Base-by-base conservation (phyloP, 2,113 vertebrate species). In the Tyrannus savana region DNA sequence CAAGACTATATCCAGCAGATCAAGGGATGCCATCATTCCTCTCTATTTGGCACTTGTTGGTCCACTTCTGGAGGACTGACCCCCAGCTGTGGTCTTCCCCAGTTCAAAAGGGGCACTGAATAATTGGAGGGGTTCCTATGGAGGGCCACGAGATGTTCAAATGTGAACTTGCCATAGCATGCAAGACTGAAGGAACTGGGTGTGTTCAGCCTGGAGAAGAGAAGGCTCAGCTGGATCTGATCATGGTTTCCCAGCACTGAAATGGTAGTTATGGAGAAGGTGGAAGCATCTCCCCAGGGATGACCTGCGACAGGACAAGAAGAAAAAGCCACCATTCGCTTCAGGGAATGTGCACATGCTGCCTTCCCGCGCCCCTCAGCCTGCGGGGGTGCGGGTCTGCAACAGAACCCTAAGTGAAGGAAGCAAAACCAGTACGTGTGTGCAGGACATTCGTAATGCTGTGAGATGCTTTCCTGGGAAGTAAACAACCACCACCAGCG, bases 401-500 rank as follows among this genome's bases (percentile, higher is more conserved):
- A n/a, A 5, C 62, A 33, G 46, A 64, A 7, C 6, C 28, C 15
- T n/a, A 19, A 46, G 10, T 8, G 11, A 76, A 58, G 1, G 24
- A 21, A 23, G 12, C 42, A 44, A 44, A 75, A 33, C 9, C 5
- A 6, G 19, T 49, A 31, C 11, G 9, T 0, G 17, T 7, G 9
- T 12, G 35, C 18, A 39, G 77, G 41, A 53, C 63, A 33, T 3
- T 10, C 19, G 46, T 19, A 37, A 19, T 18, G 39, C 27, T 3
- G 16, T 2, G 21, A 60, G 31, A 8, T 35, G 33, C 44, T 39
- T 52, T 75, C n/a, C 66, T 8, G 10, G 14, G 53, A 25, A 72
- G 74, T 1, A 23, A 39, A 5, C 18, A 28, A 11, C 15, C 3
- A 7, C 11, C 35, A 7, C 13, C 25, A 5, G 11, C 0, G 62